Evolutionary conservation across 2,888 invertebrate genomes (phyloP), one percentile per base, ranked within the genome.

Genomic region (Macaria liturata): DNA sequence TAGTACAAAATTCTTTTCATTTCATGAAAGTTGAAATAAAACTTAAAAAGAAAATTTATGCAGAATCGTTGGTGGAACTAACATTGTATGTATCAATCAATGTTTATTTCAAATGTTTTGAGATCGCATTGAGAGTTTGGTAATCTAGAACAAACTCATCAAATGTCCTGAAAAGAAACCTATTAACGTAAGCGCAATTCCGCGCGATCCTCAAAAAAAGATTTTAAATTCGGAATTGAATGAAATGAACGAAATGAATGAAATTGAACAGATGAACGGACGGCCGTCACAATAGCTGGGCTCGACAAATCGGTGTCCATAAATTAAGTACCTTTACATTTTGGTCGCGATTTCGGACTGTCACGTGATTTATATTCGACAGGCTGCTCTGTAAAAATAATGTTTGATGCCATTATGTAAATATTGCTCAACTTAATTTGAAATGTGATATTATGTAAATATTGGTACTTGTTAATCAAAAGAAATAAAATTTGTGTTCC

Each of bases 261-360:
- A 64, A 71, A 66, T 66, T 64, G 66, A 64, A 64, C 66, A 56
- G 50, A 56, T 64, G 60, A 58, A 58, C 54, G 57, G 57, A 65
- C 57, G 49, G 4, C 52, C 57, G 65, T 71, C 70, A 72, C 69
- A 70, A 73, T 67, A 62, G 63, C 67, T 57, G 53, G n/a, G 54
- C 52, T 56, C 51, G 65, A 71, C 72, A 72, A 69, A 68, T 70
- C 67, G 65, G 46, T 54, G 57, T 70, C 68, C 71, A 73, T 73
- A 73, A 73, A 72, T 73, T 70, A 68, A 57, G 54, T 62, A 56
- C 62, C 46, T 49, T 56, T 57, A 61, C 61, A 60, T 64, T 61
- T 49, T 55, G 50, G 49, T 52, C 65, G 57, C 59, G 62, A 72
- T 70, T 68, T 68, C 66, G 64, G 67, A 55, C 65, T 61, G 59